Conservation (phyloP, 2,797 vertebrate genomes). For the Tympanoctomys barrerae region DNA sequence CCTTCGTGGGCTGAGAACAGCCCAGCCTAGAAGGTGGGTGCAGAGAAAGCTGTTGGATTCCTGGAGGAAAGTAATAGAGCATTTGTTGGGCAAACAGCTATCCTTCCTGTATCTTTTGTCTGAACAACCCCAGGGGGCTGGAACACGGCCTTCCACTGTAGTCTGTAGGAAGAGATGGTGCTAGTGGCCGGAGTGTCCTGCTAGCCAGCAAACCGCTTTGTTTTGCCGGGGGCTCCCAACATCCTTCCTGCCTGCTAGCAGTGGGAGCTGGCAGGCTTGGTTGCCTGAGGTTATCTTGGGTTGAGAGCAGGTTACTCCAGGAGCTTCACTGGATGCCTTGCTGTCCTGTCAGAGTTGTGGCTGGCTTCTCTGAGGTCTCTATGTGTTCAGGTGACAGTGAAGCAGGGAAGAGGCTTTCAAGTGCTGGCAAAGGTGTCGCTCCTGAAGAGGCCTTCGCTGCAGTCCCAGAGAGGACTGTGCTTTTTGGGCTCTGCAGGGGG, state of each 20-base stretch:
- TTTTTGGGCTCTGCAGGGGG: not conserved
- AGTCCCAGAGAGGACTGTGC: not conserved
- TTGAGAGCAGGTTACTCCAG: not conserved
- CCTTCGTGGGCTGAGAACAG: not conserved
- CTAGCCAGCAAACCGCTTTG: not conserved
- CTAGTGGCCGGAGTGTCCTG: not conserved
- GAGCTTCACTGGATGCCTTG: not conserved
- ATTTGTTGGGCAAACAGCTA: not conserved
- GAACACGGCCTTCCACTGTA: not conserved
- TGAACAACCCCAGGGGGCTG: not conserved
- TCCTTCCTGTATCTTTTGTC: not conserved
- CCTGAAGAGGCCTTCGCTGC: not conserved
- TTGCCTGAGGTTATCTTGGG: not conserved
- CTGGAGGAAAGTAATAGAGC: not conserved
- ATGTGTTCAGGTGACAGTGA: not conserved
- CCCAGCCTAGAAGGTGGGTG: not conserved
- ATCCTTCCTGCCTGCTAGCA: not conserved
- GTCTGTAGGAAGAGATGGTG: constrained; percentile 7
- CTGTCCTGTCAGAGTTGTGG: not conserved
- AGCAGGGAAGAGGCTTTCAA: not conserved
- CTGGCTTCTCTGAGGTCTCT: not conserved
- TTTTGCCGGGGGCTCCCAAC: not conserved
- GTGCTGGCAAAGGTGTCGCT: too few species aligned
- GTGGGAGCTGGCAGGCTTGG: not conserved
- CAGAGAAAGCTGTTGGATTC: not conserved